Evolutionary conservation across 1,140 invertebrate species (phyloP).

Genomic region (Stratiolaelaps scimitus): DNA sequence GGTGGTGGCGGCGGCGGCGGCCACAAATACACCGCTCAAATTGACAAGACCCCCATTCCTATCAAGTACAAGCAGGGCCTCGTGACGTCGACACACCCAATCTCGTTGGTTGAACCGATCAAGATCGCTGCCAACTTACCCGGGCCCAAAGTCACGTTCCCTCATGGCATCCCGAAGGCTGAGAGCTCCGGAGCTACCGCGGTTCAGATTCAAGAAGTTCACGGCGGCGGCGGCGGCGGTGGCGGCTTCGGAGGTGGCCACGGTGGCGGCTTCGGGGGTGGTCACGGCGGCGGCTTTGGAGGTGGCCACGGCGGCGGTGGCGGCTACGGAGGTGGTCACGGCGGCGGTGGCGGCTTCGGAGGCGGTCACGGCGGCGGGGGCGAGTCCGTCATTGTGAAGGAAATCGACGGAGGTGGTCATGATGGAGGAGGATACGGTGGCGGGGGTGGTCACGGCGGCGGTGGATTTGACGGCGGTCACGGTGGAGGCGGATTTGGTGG

Average conservation of each 20-base stretch:
- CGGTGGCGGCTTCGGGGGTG: not conserved
- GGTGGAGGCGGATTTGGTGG: not conserved
- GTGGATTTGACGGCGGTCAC: not conserved
- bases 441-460: not conserved
- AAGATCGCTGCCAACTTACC: constrained; percentile 15
- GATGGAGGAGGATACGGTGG: not conserved
- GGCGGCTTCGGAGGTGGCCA: not conserved
- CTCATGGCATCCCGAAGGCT: constrained; percentile 10
- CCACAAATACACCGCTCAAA: constrained; percentile 24
- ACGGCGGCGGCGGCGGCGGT: constrained; percentile 7
- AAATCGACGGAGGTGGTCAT: constrained; percentile 2
- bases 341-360: not conserved
- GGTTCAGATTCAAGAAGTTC: constrained; percentile 16
- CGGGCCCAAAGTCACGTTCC: constrained; percentile 23
- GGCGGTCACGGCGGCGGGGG: not conserved
- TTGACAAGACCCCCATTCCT: constrained; percentile 22
- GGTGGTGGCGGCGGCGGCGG: constrained; percentile 6
- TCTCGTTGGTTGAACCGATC: constrained; percentile 3
- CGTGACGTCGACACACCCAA: constrained; percentile 14
- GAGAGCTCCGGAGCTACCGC: constrained; percentile 10
- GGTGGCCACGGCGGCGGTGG: not conserved
- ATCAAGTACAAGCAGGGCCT: constrained; percentile 26
- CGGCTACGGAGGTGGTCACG: not conserved
- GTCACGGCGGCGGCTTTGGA: not conserved
- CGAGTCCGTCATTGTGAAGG: constrained; percentile 15